Conservation (phyloP, 2,797 vertebrate species). For the Scyliorhinus canicula region DNA sequence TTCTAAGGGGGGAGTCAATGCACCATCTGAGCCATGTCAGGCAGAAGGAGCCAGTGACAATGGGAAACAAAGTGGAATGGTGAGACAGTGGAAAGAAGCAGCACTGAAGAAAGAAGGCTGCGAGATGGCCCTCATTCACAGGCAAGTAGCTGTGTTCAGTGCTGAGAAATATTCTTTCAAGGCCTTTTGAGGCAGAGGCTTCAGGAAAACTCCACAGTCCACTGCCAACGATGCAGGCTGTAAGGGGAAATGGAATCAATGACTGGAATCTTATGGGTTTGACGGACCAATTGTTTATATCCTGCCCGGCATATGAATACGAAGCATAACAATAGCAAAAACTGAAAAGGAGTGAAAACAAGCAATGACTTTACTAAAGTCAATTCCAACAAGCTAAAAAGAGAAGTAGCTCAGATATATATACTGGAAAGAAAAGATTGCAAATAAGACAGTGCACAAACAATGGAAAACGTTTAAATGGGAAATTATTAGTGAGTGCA, state of each 20-base stretch:
- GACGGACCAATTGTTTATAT: too few relatives aligned
- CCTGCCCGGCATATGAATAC: too few relatives aligned
- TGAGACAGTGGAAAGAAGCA: not conserved
- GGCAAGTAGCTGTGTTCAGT: not conserved
- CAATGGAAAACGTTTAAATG: not conserved
- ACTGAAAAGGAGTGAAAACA: not conserved
- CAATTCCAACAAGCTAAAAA: not conserved
- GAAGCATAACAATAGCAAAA: not conserved
- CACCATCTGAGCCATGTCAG: not conserved
- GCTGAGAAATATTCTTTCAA: not conserved
- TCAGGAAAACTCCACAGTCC: not conserved
- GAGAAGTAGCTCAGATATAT: not conserved
- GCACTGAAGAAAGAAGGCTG: not conserved
- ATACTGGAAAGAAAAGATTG: not conserved
- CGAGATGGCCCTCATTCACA: not conserved
- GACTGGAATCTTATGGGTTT: too few relatives aligned
- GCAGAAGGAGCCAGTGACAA: not conserved
- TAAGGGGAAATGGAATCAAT: too few relatives aligned
- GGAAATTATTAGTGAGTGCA: not conserved
- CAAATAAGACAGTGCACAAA: not conserved
- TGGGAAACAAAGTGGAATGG: not conserved
- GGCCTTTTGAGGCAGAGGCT: not conserved
- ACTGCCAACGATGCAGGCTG: not conserved
- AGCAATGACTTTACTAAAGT: not conserved
- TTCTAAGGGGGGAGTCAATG: not conserved